Base-by-base conservation (phyloP, 2,797 vertebrate species). In the Clamator glandarius region DNA sequence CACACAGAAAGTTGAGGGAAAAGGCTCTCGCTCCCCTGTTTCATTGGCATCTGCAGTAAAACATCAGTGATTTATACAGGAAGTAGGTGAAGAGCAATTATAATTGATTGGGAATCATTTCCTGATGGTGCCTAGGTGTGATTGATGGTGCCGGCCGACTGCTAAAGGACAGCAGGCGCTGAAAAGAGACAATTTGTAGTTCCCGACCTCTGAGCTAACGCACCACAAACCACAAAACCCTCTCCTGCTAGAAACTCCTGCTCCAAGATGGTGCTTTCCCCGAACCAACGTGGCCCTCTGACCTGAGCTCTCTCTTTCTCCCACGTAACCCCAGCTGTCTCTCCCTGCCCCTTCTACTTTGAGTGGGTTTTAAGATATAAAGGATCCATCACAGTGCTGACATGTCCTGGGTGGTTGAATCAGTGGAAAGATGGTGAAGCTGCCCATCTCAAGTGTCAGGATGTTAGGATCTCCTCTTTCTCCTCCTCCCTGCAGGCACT, bases 61-160 rank as follows among this genome's bases (percentile, higher is more conserved):
- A 89, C 90, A 86, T 69, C 89, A 77, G 92, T 96, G 96, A 97
- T 96, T 97, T 96, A 95, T 58, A 96, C 78, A 95, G 96, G 94
- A 96, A 96, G 89, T 96, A 97, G 96, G 92, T 96, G 92, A 97
- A 92, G 94, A 96, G 94, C 96, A 97, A 97, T 97, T 97, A 97
- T 94, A 97, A 97, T 96, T 97, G 97, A 97, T 97, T 96, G 81
- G 96, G 94, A 97, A 97, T 97, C 50, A 91, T 97, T 97, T 97
- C 96, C 97, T 96, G 96, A 94, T 96, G 84, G 95, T 96, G 84
- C 77, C 79, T 92, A 90, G 39, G 57, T 88, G 76, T 95, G 93
- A 97, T 93, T 96, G 96, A 96, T 96, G 89, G 95, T 64, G 66
- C 89, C 10, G 75, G 94, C 94, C 92, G 68, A 67, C 76, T 84